Evolutionary conservation across 2,797 vertebrate species (phyloP).

Genomic region (Malurus splendens): DNA sequence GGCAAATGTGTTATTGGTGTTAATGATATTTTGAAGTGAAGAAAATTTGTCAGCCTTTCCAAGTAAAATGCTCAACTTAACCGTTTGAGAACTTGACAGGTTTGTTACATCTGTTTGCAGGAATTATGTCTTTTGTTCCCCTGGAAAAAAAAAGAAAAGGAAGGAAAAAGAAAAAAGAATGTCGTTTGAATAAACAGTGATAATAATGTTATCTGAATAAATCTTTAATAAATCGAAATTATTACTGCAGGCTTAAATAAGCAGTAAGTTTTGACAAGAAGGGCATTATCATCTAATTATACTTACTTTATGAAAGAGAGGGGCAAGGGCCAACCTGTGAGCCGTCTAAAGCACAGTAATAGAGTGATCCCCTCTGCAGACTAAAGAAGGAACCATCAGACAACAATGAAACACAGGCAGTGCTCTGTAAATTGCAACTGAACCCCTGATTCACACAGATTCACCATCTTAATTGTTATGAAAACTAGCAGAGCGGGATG

Average conservation of each 20-base stretch:
- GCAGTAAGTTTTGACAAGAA: constrained; percentile 30
- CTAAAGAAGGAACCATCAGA: constrained; percentile 44
- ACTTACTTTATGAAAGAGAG: constrained; percentile 49
- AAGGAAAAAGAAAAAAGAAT: neutral
- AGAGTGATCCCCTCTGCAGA: constrained; percentile 43
- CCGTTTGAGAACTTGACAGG: constrained; percentile 63
- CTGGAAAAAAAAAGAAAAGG: neutral
- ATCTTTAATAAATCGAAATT: constrained; percentile 60
- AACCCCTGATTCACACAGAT: constrained; percentile 14
- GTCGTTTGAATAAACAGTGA: constrained; percentile 50
- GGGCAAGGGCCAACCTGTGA: constrained; percentile 51
- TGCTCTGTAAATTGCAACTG: constrained; percentile 15
- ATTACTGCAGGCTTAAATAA: constrained; percentile 49
- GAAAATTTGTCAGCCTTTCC: constrained; percentile 76
- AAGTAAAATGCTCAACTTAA: constrained; percentile 72
- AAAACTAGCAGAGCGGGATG: neutral
- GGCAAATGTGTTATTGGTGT: constrained; percentile 79
- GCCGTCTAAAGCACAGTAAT: constrained; percentile 28
- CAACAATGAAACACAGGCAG: constrained; percentile 34
- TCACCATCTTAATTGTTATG: constrained; percentile 39
- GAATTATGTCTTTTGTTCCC: constrained; percentile 40
- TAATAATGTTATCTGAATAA: constrained; percentile 52
- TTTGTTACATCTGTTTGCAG: constrained; percentile 44
- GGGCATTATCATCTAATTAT: constrained; percentile 61
- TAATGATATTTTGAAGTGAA: constrained; percentile 82